Conservation (phyloP, 64 coral and sea anemone species). For the Cladopsammia gracilis region DNA sequence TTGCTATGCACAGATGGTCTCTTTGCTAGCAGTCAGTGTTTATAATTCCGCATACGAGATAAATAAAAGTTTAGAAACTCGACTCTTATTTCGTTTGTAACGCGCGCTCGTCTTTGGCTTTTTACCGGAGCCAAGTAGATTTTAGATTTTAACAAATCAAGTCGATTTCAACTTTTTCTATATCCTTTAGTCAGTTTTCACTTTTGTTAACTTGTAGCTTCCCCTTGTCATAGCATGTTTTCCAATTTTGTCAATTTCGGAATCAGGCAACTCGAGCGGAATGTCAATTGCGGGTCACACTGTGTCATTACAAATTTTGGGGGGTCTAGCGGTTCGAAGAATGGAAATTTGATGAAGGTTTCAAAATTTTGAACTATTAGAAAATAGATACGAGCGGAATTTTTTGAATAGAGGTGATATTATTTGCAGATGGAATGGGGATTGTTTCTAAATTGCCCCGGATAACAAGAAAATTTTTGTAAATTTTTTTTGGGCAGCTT, state of each 20-base stretch:
- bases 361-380: not conserved
- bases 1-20: conserved; percentile 59
- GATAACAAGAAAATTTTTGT: not conserved
- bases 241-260: too few species aligned
- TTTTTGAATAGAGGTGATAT: not conserved
- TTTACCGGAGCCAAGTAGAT: not conserved
- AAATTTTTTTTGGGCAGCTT: not conserved
- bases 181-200: too few species aligned
- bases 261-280: not conserved
- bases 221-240: too few species aligned
- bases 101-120: not conserved
- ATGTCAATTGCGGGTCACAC: not conserved
- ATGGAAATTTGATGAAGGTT: conserved; percentile 22
- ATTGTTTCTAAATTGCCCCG: conserved; percentile 2
- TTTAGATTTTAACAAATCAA: not conserved
- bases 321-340: not conserved
- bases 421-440: conserved; percentile 19
- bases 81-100: conserved; percentile 21
- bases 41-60: not conserved
- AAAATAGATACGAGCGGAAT: conserved; percentile 16
- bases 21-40: conserved; percentile 15
- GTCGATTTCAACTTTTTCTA: not conserved
- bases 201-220: too few species aligned
- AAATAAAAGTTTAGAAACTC: not conserved
- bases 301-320: not conserved